Conservation (phyloP, 2,888 invertebrate species). For the Ferdinandea cuprea region DNA sequence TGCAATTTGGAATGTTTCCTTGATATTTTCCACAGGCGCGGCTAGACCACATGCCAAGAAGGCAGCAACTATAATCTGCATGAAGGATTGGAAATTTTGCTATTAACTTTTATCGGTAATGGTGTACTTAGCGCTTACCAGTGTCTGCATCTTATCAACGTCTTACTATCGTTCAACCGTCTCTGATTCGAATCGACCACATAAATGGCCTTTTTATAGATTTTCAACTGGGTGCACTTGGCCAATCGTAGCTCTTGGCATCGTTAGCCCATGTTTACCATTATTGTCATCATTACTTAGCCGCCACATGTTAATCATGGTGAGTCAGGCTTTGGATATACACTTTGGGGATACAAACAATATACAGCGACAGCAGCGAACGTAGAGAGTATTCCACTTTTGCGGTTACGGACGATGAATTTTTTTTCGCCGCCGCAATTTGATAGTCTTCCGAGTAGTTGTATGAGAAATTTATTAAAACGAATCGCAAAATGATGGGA, state of each 20-base stretch:
- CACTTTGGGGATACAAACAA: conserved; percentile 2
- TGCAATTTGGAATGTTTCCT: conserved; percentile 41
- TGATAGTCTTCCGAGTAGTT: conserved; percentile 15
- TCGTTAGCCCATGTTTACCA: conserved; percentile 21
- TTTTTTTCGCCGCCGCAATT: conserved; percentile 2
- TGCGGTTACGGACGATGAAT: conserved; percentile 13
- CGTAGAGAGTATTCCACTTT: conserved; percentile 2
- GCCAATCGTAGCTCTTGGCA: conserved; percentile 49
- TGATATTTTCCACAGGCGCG: conserved; percentile 76
- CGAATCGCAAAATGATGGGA: conserved; percentile 27
- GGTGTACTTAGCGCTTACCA: conserved; percentile 34
- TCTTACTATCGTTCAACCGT: conserved; percentile 31
- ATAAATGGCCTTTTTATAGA: conserved; percentile 63
- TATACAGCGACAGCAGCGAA: conserved; percentile 15
- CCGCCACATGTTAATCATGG: conserved; percentile 56
- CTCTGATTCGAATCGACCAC: conserved; percentile 42
- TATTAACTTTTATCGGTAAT: background rate
- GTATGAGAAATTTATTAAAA: conserved; percentile 15
- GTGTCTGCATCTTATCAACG: conserved; percentile 58
- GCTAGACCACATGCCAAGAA: conserved; percentile 77
- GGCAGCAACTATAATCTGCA: conserved; percentile 78
- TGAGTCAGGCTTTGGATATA: conserved; percentile 52
- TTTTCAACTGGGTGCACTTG: conserved; percentile 40
- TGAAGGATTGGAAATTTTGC: background rate
- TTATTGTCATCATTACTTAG: conserved; percentile 64